Evolutionary conservation across 2,888 invertebrate species (phyloP).

Genomic region (Elysia crispata): DNA sequence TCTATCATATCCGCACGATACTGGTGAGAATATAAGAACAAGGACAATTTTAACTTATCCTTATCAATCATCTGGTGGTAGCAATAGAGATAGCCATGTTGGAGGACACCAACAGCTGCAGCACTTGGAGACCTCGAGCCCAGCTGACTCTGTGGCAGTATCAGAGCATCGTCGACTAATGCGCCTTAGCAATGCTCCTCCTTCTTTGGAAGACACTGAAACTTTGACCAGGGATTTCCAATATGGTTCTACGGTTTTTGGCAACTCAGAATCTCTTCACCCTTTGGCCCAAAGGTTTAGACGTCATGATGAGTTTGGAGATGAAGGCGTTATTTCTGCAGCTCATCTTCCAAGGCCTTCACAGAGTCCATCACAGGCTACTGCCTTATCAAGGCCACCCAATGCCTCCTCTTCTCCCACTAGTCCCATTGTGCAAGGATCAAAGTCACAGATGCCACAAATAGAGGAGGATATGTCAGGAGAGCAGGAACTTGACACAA

Average conservation of each 20-base stretch:
- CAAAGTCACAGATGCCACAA: constrained; percentile 40
- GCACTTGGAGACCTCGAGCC: too few relatives aligned
- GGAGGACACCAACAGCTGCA: too few relatives aligned
- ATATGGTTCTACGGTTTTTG: neutral
- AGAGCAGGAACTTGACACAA: constrained; percentile 45
- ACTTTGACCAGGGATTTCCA: neutral
- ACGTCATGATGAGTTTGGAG: constrained; percentile 30
- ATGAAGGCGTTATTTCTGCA: constrained; percentile 11
- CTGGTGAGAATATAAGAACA: too few relatives aligned
- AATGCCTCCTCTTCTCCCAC: neutral
- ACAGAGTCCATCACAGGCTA: constrained; percentile 2
- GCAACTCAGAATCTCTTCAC: neutral
- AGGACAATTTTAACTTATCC: too few relatives aligned
- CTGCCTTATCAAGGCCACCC: neutral
- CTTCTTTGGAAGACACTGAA: neutral
- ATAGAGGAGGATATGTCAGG: constrained; percentile 41
- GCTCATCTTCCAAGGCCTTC: constrained; percentile 26
- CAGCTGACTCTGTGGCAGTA: too few relatives aligned
- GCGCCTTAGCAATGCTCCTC: neutral
- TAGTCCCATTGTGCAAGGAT: neutral
- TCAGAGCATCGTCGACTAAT: too few relatives aligned
- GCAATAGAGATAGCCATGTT: too few relatives aligned
- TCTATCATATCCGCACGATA: too few relatives aligned
- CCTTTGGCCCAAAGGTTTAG: constrained; percentile 3
- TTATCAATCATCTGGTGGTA: too few relatives aligned